Evolutionary conservation across 2,888 invertebrate genomes (phyloP), one percentile per base, ranked within the genome.

Genomic region (Tenthredo notha): DNA sequence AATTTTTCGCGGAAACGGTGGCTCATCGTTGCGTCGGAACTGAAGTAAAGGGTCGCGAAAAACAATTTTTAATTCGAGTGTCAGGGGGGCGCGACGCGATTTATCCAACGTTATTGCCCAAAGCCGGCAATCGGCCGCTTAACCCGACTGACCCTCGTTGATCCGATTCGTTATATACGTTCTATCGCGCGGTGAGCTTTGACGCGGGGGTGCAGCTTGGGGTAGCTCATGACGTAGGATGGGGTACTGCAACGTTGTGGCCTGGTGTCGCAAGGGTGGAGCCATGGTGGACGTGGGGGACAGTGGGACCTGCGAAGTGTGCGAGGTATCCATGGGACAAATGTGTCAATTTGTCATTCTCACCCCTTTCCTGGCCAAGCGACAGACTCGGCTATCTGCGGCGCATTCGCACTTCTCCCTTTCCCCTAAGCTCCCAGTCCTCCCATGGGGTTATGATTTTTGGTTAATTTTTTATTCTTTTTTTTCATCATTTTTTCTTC

Each of bases 281-380:
- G 12, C 18, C 33, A 67, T 37, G 67, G 33, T 15, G 9, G 50
- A 61, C 80, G 21, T 80, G 80, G 65, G 80, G 80, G 65, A 67
- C 47, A 29, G 47, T 37, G 33, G 67, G 67, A 83, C 67, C 50
- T 47, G 67, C 83, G 43, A 84, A 86, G 80, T 84, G 86, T 84
- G 88, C 87, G 88, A 89, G 89, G 89, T 89, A 90, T 89, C 50
- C 87, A 84, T 87, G 86, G 87, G 87, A 88, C 89, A 89, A 89
- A 91, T 90, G 90, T 88, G 90, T 87, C 90, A 87, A 90, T 91
- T 91, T 91, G 91, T 91, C 91, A 91, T 91, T 90, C 90, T 91
- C 90, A 89, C 87, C 87, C 88, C 86, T 88, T 87, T 77, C 77
- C 85, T 83, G 47, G n/a, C 67, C 25, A 37, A 67, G 47, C 43